Conservation (phyloP, 1,140 invertebrate genomes). For the Kradibia gibbosae region DNA sequence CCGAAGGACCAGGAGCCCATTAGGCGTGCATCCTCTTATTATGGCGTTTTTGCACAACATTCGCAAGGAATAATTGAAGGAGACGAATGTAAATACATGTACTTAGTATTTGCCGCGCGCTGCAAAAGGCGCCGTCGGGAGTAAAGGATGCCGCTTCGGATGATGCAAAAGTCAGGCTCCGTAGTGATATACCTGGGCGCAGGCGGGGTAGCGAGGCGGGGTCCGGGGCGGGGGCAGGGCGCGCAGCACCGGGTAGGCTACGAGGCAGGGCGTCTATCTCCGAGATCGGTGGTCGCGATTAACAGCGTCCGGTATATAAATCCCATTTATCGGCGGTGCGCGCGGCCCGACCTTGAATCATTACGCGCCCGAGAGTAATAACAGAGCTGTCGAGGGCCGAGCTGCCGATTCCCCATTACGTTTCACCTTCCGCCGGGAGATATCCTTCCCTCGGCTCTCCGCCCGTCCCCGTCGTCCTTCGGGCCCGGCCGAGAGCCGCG, state of each 20-base stretch:
- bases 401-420: slow-evolving; percentile 8
- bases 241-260: not conserved
- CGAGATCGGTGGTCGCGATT: not conserved
- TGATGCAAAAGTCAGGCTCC: not conserved
- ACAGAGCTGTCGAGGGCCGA: slow-evolving; percentile 2
- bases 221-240: not conserved
- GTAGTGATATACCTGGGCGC: no score
- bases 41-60: not conserved
- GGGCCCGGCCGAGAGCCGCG: not conserved
- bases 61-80: not conserved
- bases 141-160: not conserved
- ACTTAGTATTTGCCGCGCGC: not conserved
- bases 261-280: not conserved
- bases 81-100: not conserved
- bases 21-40: not conserved
- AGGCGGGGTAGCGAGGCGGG: not conserved
- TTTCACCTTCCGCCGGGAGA: not conserved
- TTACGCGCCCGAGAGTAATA: slow-evolving; percentile 36
- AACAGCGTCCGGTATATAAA: slow-evolving; percentile 14
- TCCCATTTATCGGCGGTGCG: not conserved
- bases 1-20: not conserved
- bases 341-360: slow-evolving; percentile 25
- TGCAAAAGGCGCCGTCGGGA: not conserved
- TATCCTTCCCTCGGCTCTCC: not conserved
- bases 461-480: not conserved